Conservation (phyloP, 1,140 invertebrate genomes). For the Drosophila funebris region DNA sequence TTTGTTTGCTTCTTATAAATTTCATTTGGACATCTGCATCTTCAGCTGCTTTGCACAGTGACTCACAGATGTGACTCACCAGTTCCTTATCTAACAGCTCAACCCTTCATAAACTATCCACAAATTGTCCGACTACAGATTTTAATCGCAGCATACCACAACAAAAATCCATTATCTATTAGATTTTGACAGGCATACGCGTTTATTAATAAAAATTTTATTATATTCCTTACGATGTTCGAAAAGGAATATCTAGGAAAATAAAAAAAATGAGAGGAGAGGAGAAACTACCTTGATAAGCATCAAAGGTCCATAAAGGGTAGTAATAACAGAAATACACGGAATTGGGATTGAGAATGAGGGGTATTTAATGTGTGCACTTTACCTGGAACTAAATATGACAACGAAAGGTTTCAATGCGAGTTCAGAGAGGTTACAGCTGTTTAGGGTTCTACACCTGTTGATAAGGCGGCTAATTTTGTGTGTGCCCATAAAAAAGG, state of each 20-base stretch:
- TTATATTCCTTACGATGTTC: constrained; percentile 50
- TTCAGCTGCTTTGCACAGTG: constrained; percentile 19
- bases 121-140: constrained; percentile 59
- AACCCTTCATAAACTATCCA: constrained; percentile 56
- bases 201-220: constrained; percentile 77
- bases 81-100: neutral
- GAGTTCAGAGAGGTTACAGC: constrained; percentile 34
- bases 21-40: neutral
- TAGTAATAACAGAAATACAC: constrained; percentile 57
- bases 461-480: constrained; percentile 74
- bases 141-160: constrained; percentile 56
- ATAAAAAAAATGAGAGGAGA: constrained; percentile 3
- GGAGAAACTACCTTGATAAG: constrained; percentile 46
- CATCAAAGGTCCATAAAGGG: constrained; percentile 55
- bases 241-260: constrained; percentile 39
- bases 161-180: constrained; percentile 54
- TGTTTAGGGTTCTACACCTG: constrained; percentile 63
- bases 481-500: constrained; percentile 49
- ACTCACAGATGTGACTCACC: constrained; percentile 17
- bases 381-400: constrained; percentile 39
- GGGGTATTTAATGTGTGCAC: constrained; percentile 30
- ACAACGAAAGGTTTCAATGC: constrained; percentile 38
- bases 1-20: neutral
- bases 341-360: constrained; percentile 18
- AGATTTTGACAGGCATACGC: constrained; percentile 66